A percentile compares a stretch with the other conserved stretches of the same genome.
These are phyloP conservation scores for Erebia ligea DNA, from an alignment of 2,888 invertebrate genomes.

Conservation along the genomic window DNA sequence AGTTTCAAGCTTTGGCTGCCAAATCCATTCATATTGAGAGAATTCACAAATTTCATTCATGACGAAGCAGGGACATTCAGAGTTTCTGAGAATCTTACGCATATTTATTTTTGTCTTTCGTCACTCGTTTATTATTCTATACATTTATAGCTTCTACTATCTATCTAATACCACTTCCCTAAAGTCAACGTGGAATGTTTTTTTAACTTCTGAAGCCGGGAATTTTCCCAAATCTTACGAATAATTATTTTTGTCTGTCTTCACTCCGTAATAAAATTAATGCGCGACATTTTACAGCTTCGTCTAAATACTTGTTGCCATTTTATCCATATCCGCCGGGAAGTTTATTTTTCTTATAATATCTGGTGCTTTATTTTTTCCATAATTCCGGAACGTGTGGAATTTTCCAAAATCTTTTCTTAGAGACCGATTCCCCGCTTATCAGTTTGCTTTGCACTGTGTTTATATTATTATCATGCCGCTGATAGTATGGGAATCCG, in stretches of 20 bases:
- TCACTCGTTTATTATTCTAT: constrained; percentile 10
- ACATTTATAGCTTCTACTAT: constrained; percentile 8
- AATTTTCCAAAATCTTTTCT: no score
- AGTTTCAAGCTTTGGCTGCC: background rate
- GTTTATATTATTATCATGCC: no score
- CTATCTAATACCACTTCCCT: background rate
- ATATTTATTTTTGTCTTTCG: constrained; percentile 29
- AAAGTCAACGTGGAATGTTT: background rate
- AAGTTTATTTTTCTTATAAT: no score
- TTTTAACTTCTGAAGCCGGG: background rate
- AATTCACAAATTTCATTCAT: constrained; percentile 31
- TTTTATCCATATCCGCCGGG: no score
- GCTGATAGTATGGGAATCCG: no score
- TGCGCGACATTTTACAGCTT: background rate
- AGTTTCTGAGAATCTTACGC: constrained; percentile 26
- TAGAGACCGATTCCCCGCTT: no score
- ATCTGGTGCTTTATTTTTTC: no score
- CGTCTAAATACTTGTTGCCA: no score
- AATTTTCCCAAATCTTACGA: background rate
- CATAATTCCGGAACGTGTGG: no score
- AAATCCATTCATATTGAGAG: constrained; percentile 18
- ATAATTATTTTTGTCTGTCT: background rate
- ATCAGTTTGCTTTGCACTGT: no score
- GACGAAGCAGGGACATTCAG: constrained; percentile 26
- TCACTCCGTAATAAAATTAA: background rate